Base-by-base conservation (phyloP, 2,888 invertebrate species). In the Pocota personata region DNA sequence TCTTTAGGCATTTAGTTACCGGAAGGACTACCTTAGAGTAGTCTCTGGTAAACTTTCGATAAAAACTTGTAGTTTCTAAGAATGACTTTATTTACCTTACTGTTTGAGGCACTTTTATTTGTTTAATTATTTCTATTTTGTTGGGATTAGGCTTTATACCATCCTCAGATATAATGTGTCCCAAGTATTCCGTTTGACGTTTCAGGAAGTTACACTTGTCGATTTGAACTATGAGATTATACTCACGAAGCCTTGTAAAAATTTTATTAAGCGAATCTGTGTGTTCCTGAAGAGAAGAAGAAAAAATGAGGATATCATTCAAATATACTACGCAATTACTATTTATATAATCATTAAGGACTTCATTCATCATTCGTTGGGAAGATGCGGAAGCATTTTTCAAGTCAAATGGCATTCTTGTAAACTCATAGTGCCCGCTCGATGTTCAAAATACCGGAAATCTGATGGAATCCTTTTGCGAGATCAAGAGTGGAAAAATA, bases 231-330 rank as follows among this genome's bases (percentile, higher is more conserved):
- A 27, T 50, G 24, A 50, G 12, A 24, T 50, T 50, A 27, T 24
- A 24, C 21, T 27, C 27, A 27, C 27, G n/a, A 24, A 50, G 27
- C 24, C 24, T 27, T 50, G 27, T 27, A 4, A 50, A 24, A 27
- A 50, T 27, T n/a, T 50, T 50, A 43, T 7, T 1, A 5, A 43
- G 24, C n/a, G 50, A 24, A n/a, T 50, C 50, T 1, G 86, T 32
- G 57, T 64, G 35, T 16, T 43, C 43, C 16, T 43, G 43, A 43
- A 43, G 43, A 6, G 43, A 43, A 7, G 57, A 58, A 6, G 88
- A 90, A 6, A 90, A 77, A 5, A 91, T 88, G 0, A 91, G 89
- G 2, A 90, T 88, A 58, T 89, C 89, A 19, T 71, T 75, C 14
- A 84, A 7, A 43, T 14, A 43, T 7, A 43, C 43, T 5, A 43